Percentiles rank a stretch among this genome's conserved stretches.
Evolutionary conservation across 2,113 vertebrate species (phyloP).

Genomic region (Hippopotamus amphibius): DNA sequence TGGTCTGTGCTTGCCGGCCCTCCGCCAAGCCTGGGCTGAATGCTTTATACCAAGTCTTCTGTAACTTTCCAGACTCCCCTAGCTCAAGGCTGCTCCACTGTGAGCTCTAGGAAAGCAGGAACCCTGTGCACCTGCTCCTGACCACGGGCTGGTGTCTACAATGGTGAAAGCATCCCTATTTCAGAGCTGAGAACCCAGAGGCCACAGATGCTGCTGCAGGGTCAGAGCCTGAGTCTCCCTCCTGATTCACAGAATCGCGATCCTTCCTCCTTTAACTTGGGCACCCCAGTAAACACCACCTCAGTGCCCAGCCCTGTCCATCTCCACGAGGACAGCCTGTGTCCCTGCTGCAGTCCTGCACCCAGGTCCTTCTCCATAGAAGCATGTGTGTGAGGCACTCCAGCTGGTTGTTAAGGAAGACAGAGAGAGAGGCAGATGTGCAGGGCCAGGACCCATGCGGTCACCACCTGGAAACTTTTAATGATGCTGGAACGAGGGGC

Average conservation of each 20-base stretch:
- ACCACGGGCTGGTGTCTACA: fast-evolving
- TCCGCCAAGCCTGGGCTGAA: background rate
- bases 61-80: fast-evolving
- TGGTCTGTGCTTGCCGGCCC: background rate
- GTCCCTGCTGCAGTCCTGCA: background rate
- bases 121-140: fast-evolving
- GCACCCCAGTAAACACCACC: background rate
- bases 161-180: fast-evolving
- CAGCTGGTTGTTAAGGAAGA: background rate
- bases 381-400: fast-evolving
- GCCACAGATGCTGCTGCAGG: fast-evolving
- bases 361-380: background rate
- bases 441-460: fast-evolving
- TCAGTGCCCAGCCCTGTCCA: fast-evolving
- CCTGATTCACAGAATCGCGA: fast-evolving
- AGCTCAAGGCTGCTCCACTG: fast-evolving
- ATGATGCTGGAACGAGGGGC: background rate
- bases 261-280: background rate
- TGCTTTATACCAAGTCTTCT: no score
- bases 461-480: background rate
- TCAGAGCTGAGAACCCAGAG: background rate
- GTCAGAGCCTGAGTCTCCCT: no score
- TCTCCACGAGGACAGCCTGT: fast-evolving
- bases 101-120: background rate
- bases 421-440: background rate